Evolutionary conservation across 2,797 vertebrate species (phyloP), one percentile per base, ranked within the genome.

Genomic region (Vultur gryphus): DNA sequence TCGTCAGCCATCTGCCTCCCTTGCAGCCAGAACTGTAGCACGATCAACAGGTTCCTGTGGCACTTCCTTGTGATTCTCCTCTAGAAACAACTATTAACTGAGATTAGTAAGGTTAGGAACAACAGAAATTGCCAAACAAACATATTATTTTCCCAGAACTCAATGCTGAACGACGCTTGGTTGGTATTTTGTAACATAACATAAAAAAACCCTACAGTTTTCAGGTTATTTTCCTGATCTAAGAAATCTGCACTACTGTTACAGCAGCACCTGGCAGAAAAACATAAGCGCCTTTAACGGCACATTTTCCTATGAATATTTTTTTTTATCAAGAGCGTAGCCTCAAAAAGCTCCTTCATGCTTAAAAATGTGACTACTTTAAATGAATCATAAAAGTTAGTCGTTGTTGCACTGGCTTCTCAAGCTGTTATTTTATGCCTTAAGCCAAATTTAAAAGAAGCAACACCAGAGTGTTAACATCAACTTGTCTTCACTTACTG

Each of bases 361-460:
- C 33, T 93, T 87, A 66, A 91, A 90, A 89, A 79, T 70, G 73
- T 87, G 94, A 72, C 88, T 95, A 59, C n/a, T 75, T 67, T 35
- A 89, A 88, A 87, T 90, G 86, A 93, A 80, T 94, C 86, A 94
- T 79, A 82, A 65, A 79, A 97, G 75, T 51, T 59, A 86, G 46
- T 72, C 72, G 61, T 58, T 93, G 88, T 49, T 84, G 73, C 73
- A 89, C 80, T 71, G 52, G 71, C 52, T 95, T 93, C 84, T 92
- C 93, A 95, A 96, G 86, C 90, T 95, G 91, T 90, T 96, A 87
- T 69, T 90, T 89, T 90, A 75, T 48, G 85, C 86, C 67, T 80
- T 75, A 87, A 90, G 94, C 75, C 88, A 95, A 93, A 90, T 95
- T 85, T 71, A 69, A 81, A 95, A 93, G 93, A 84, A 96, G 93